Conservation (phyloP, 2,797 vertebrate species). For the Cyclura pinguis region DNA sequence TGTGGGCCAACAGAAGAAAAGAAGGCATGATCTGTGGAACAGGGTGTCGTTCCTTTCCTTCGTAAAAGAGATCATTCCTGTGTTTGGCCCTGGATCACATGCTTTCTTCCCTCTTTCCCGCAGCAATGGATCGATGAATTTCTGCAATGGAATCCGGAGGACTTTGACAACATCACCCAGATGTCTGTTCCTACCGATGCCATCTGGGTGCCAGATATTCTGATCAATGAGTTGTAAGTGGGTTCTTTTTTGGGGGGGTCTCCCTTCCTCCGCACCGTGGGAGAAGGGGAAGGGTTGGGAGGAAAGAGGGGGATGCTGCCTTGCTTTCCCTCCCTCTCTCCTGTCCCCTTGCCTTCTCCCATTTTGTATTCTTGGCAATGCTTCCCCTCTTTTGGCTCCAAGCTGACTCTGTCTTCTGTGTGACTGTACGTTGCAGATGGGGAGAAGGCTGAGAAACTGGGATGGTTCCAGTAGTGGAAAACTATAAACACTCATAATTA, state of each 20-base stretch:
- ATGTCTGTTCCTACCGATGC: conserved; percentile 90
- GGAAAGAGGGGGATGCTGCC: background rate
- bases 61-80: background rate
- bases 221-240: conserved; percentile 98
- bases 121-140: conserved; percentile 95
- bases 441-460: conserved; percentile 62
- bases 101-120: background rate
- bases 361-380: conserved; percentile 63
- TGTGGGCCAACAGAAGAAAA: background rate
- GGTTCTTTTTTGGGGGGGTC: accelerated
- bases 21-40: background rate
- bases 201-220: conserved; percentile 96
- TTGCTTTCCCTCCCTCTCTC: accelerated
- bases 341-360: accelerated
- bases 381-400: conserved; percentile 24
- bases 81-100: background rate
- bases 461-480: conserved; percentile 68
- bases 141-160: conserved; percentile 89
- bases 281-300: too few relatives aligned
- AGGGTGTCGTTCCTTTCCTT: background rate
- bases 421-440: conserved; percentile 69
- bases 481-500: conserved; percentile 60
- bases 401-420: conserved; percentile 51
- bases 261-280: too few relatives aligned
- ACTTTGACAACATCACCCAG: conserved; percentile 91